Conservation (phyloP, 2,888 invertebrate genomes). For the Trissonchulus latispiculum region DNA sequence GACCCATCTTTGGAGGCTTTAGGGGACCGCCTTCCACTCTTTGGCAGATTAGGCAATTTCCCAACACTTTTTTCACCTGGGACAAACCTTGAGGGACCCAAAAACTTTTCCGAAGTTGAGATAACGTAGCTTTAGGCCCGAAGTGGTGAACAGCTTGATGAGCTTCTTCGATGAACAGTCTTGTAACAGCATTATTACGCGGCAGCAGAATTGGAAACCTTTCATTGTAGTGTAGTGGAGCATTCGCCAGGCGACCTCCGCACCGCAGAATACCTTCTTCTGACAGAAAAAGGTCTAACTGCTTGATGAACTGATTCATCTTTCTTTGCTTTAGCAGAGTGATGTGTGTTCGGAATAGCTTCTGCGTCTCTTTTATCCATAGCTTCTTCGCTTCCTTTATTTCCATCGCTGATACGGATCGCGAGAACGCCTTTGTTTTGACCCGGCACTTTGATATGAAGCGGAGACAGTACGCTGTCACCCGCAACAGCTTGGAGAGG, state of each 20-base stretch:
- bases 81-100: slow-evolving; percentile 17
- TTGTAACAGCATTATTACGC: slow-evolving; percentile 15
- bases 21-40: slow-evolving; percentile 17
- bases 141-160: slow-evolving; percentile 13
- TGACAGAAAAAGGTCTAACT: background rate
- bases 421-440: background rate
- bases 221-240: background rate
- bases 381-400: background rate
- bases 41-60: slow-evolving; percentile 8
- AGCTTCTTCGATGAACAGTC: slow-evolving; percentile 7
- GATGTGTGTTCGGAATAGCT: background rate
- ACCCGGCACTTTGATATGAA: background rate
- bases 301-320: background rate
- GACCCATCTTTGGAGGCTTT: slow-evolving; percentile 17
- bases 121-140: slow-evolving; percentile 4
- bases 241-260: slow-evolving; percentile 14
- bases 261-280: slow-evolving; percentile 17
- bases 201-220: slow-evolving; percentile 19
- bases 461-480: slow-evolving; percentile 2
- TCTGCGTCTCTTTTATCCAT: background rate
- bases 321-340: background rate
- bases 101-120: slow-evolving; percentile 7
- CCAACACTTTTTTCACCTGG: slow-evolving; percentile 16
- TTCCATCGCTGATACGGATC: background rate
- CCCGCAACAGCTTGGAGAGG: background rate